Conservation (phyloP, 2,888 invertebrate species). For the Eupithecia vulgata region DNA sequence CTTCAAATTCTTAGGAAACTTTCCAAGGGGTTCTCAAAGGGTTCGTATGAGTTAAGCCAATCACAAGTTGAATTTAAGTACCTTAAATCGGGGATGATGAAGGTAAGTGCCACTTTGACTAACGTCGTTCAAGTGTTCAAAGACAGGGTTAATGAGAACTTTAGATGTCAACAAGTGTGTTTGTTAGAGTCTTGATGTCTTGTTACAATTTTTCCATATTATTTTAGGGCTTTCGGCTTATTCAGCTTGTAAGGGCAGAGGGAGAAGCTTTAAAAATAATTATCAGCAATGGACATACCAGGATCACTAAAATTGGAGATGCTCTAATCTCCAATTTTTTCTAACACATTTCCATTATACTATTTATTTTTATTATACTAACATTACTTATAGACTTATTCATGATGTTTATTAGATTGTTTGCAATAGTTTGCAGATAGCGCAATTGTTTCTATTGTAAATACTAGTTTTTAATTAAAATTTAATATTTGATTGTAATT, state of each 20-base stretch:
- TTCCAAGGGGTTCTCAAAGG: neutral
- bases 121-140: neutral
- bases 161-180: neutral
- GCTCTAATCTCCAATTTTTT: too few species aligned
- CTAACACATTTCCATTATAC: neutral
- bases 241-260: neutral
- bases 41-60: constrained; percentile 1
- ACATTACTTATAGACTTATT: too few species aligned
- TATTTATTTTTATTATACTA: too few species aligned
- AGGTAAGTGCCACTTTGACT: neutral
- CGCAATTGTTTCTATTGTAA: too few species aligned
- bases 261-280: neutral
- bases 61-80: neutral
- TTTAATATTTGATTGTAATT: too few species aligned
- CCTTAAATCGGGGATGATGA: neutral
- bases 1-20: neutral
- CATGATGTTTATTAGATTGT: too few species aligned
- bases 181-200: neutral
- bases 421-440: too few species aligned
- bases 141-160: neutral
- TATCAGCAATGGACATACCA: too few species aligned
- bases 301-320: neutral
- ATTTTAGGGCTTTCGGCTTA: neutral
- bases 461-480: too few species aligned
- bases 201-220: neutral